Base-by-base conservation (phyloP, 2,888 invertebrate genomes). In the Cephonodes hylas region DNA sequence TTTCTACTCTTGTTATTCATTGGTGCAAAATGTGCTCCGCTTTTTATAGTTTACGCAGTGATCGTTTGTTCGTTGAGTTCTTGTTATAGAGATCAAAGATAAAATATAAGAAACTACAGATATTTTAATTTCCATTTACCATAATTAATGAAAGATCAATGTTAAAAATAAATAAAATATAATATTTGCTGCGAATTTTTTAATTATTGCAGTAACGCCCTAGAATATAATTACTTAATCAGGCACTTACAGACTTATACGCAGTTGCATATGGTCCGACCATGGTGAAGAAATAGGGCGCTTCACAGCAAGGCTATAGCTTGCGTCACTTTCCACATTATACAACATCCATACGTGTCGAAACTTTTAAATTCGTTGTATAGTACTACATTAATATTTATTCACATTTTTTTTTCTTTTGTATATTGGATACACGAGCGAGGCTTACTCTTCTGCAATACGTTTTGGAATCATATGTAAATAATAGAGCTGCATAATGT, bases 241-340 rank as follows among this genome's bases (percentile, higher is more conserved):
- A 8, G 20, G 3, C 0, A 18, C 8, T 5, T 10, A 10, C 3
- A 2, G 25, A 23, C 15, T 46, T 7, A 45, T 13, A 10, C 25
- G 58, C 25, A 46, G 34, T 31, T 45, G 38, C 45, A 38, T 31
- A 45, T 27, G 38, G 38, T n/a, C 31, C 15, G 56, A 61, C 25
- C 34, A 46, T 63, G 65, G 70, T 86, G 85, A 85, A 81, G 81
- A 89, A 88, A 88, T 84, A 82, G 80, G 79, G 81, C 85, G 84
- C 83, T 84, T 84, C 84, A 71, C 70, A 70, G 71, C 89, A 87
- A 91, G 91, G 91, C 85, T 88, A 80, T 64, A 69, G 73, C 69
- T 83, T 86, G 84, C 91, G 91, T 91, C 91, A 91, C 75, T 70
- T 75, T 73, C 76, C 77, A 81, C 76, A 85, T 89, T 88, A 90